Conservation (phyloP, 2,113 vertebrate genomes). For the Monopterus albus region DNA sequence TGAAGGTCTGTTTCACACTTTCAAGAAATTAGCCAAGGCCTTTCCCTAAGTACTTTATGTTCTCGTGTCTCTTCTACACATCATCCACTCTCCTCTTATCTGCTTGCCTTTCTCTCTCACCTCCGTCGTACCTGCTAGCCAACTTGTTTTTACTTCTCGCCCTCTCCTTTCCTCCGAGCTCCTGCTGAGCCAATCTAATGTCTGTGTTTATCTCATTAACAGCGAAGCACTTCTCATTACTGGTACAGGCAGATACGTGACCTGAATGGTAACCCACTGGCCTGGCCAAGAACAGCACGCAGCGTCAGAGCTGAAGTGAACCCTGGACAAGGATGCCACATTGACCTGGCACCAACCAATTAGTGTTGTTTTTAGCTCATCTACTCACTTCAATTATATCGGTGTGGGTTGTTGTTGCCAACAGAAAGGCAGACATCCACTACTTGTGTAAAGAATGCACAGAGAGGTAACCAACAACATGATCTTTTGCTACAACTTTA, state of each 20-base stretch:
- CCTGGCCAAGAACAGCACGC: slow-evolving; percentile 14
- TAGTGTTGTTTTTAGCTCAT: slow-evolving; percentile 49
- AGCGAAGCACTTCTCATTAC: slow-evolving; percentile 60
- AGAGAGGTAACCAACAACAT: not conserved
- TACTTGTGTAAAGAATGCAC: not conserved
- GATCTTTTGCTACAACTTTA: not conserved
- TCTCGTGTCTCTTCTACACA: slow-evolving; percentile 33
- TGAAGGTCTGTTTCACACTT: slow-evolving; percentile 37
- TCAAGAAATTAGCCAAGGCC: slow-evolving; percentile 30
- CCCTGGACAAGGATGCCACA: slow-evolving; percentile 41
- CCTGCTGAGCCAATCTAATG: slow-evolving; percentile 73
- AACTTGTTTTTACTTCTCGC: slow-evolving; percentile 10
- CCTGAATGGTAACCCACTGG: slow-evolving; percentile 70
- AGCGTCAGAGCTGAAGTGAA: not conserved
- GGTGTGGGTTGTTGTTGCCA: slow-evolving; percentile 14
- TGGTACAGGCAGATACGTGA: slow-evolving; percentile 63
- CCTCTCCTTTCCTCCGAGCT: slow-evolving; percentile 24
- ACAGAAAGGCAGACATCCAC: slow-evolving; percentile 9
- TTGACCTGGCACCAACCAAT: slow-evolving; percentile 47
- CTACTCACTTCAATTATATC: slow-evolving; percentile 14
- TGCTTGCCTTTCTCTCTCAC: not conserved
- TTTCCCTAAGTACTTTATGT: slow-evolving; percentile 60
- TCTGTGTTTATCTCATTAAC: slow-evolving; percentile 82
- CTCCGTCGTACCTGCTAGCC: slow-evolving; percentile 36
- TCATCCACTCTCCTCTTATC: slow-evolving; percentile 6